phyloP scores from a whole-genome alignment of 2,888 invertebrate species.

The Xanthostigma xanthostigma region DNA sequence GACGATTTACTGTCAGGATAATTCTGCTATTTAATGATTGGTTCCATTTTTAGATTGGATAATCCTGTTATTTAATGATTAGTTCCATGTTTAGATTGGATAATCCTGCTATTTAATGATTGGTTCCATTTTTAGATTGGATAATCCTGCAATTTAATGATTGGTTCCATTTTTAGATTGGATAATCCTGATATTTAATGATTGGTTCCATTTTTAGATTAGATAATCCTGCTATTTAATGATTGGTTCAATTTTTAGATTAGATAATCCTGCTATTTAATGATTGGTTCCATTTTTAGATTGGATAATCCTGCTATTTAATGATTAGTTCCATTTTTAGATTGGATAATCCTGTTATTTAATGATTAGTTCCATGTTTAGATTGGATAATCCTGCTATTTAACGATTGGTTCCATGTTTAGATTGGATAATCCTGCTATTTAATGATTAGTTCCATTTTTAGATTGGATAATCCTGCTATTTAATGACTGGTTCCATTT shows the following conservation, averaged over 20 bases:
- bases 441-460: conserved; percentile 10
- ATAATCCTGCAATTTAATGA: not conserved
- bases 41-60: no score
- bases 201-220: conserved; percentile 25
- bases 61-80: no score
- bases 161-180: conserved; percentile 29
- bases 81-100: conserved; percentile 33
- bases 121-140: conserved; percentile 33
- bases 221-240: conserved; percentile 30
- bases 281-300: conserved; percentile 18
- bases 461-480: conserved; percentile 43
- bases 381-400: conserved; percentile 41
- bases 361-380: conserved; percentile 14
- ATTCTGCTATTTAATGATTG: no score
- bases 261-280: conserved; percentile 30
- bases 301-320: conserved; percentile 38
- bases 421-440: conserved; percentile 43
- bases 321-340: conserved; percentile 17
- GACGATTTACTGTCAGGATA: no score
- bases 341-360: conserved; percentile 39
- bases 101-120: no score
- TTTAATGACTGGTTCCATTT: conserved; percentile 10
- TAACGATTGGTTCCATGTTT: conserved; percentile 10
- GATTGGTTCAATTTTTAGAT: conserved; percentile 25
- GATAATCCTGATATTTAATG: conserved; percentile 21